Percentiles rank a stretch among this genome's conserved stretches.
phyloP scores from a whole-genome alignment of 2,113 vertebrate species.

The Vidua chalybeata region DNA sequence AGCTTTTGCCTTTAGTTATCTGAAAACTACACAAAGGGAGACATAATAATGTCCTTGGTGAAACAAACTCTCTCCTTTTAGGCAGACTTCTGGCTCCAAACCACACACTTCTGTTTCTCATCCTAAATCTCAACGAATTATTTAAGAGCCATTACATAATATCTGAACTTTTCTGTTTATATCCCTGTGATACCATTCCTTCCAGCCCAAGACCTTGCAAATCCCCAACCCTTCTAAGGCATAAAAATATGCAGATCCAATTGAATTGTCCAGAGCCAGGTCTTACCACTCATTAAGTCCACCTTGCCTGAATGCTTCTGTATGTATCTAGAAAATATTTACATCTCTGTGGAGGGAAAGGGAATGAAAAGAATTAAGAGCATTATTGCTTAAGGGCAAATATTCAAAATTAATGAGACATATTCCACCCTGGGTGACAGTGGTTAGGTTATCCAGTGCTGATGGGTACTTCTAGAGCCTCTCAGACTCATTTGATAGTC shows the following conservation, averaged over 20 bases:
- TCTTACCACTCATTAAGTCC: background rate
- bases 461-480: background rate
- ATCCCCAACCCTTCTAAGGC: background rate
- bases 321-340: background rate
- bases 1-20: background rate
- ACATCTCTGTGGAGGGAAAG: background rate
- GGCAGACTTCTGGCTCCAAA: background rate
- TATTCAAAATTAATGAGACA: background rate
- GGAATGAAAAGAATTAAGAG: background rate
- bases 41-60: background rate
- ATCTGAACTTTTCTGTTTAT: background rate
- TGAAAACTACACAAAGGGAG: background rate
- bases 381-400: background rate
- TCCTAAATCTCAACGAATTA: background rate
- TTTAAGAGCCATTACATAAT: background rate
- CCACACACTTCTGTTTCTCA: background rate
- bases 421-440: background rate
- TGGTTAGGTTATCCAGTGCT: background rate
- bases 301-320: background rate
- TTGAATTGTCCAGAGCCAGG: background rate
- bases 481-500: background rate
- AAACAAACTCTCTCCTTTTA: background rate
- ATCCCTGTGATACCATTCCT: background rate
- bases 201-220: background rate
- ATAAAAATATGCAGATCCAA: background rate